These are phyloP conservation scores for Ornithorhynchus anatinus DNA, from an alignment of 2,113 vertebrate genomes.

Conservation along the genomic window DNA sequence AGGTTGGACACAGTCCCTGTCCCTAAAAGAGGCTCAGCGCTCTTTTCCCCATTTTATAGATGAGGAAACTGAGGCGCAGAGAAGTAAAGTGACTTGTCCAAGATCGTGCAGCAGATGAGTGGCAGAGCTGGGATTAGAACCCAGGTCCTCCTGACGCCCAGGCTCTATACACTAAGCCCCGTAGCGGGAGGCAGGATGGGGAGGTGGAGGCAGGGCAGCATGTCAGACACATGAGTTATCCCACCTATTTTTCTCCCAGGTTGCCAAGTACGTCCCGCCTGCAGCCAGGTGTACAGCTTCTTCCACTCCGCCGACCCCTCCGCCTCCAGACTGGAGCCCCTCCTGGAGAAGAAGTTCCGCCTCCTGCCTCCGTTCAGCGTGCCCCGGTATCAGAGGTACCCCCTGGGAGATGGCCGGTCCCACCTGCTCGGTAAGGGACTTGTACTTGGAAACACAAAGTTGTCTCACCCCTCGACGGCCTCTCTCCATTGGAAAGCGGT, in stretches of 20 bases:
- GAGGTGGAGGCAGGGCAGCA: too few relatives aligned
- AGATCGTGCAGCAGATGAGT: too few relatives aligned
- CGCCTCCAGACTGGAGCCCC: slow-evolving; percentile 76
- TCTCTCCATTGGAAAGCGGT: too few relatives aligned
- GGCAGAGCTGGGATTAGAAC: too few relatives aligned
- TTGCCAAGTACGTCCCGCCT: slow-evolving; percentile 76
- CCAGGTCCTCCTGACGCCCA: too few relatives aligned
- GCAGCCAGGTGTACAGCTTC: slow-evolving; percentile 80
- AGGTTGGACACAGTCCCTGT: too few relatives aligned
- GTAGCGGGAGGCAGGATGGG: not conserved
- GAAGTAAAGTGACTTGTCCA: too few relatives aligned
- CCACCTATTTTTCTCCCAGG: slow-evolving; percentile 51
- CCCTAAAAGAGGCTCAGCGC: not conserved
- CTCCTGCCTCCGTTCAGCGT: slow-evolving; percentile 76
- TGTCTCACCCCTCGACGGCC: too few relatives aligned
- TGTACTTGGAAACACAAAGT: too few relatives aligned
- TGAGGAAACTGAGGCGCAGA: too few relatives aligned
- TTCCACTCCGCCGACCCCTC: slow-evolving; percentile 83
- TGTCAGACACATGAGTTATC: too few relatives aligned
- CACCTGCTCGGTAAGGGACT: slow-evolving; percentile 73
- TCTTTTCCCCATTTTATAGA: too few relatives aligned
- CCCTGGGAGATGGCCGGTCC: slow-evolving; percentile 75
- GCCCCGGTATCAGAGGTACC: slow-evolving; percentile 80
- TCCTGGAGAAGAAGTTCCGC: slow-evolving; percentile 78
- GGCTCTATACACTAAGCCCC: not conserved